Evolutionary conservation across 2,888 invertebrate species (phyloP).

Genomic region (Phrixothrix hirtus): DNA sequence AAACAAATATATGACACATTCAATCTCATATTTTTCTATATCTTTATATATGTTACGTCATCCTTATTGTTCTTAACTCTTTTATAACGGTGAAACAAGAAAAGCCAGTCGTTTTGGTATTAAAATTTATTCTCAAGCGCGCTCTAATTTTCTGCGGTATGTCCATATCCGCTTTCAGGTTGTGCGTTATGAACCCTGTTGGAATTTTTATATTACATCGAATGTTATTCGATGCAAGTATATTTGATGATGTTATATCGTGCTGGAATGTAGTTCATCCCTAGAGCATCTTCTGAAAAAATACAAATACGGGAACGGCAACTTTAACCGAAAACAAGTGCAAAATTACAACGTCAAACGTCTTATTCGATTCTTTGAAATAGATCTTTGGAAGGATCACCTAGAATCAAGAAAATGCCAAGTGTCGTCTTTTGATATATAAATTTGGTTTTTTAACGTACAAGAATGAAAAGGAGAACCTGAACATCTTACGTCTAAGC

Average conservation of each 20-base stretch:
- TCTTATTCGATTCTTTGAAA: conserved; percentile 15
- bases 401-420: conserved; percentile 1
- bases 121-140: conserved; percentile 25
- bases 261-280: conserved; percentile 7
- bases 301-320: conserved; percentile 3
- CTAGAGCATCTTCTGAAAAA: neutral
- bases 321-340: conserved; percentile 3
- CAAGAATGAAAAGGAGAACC: neutral
- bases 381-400: conserved; percentile 7
- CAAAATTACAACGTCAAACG: conserved; percentile 17
- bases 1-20: conserved; percentile 13
- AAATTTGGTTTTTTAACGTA: conserved; percentile 9
- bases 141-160: conserved; percentile 32
- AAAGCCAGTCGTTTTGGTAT: conserved; percentile 12
- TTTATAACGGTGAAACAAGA: conserved; percentile 6
- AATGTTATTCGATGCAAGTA: conserved; percentile 27
- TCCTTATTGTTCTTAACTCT: neutral
- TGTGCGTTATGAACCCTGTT: conserved; percentile 26
- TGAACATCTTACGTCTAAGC: too few relatives aligned
- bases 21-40: conserved; percentile 1
- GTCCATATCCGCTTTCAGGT: conserved; percentile 27
- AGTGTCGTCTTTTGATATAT: conserved; percentile 10
- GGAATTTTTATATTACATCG: conserved; percentile 32
- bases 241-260: conserved; percentile 15
- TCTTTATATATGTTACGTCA: neutral